Evolutionary conservation across 1,140 invertebrate species (phyloP).

Genomic region (Cheumatopsyche charites): DNA sequence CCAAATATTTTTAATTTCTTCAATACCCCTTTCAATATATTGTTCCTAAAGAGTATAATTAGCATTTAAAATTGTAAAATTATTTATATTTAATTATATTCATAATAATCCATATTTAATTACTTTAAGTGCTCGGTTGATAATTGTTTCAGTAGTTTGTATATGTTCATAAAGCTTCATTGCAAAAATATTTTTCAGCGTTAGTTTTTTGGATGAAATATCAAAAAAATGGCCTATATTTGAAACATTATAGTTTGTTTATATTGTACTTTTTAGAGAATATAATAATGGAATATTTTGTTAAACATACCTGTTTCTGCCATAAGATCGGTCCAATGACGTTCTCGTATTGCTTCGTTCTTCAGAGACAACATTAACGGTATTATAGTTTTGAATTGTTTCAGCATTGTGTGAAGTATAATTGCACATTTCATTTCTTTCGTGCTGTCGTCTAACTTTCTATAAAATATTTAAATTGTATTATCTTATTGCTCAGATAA

Average conservation of each 20-base stretch:
- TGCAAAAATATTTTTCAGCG: slow-evolving; percentile 87
- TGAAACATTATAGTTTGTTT: no score
- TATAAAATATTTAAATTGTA: slow-evolving; percentile 42
- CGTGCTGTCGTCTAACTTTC: slow-evolving; percentile 63
- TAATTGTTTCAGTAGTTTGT: slow-evolving; percentile 82
- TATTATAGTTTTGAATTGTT: slow-evolving; percentile 84
- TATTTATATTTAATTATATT: slow-evolving; percentile 1
- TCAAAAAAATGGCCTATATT: slow-evolving; percentile 74
- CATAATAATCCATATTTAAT: slow-evolving; percentile 23
- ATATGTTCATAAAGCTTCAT: slow-evolving; percentile 88
- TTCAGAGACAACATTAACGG: slow-evolving; percentile 90
- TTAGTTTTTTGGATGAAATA: slow-evolving; percentile 85
- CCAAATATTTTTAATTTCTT: slow-evolving; percentile 79
- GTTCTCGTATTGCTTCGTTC: slow-evolving; percentile 84
- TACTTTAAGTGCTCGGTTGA: slow-evolving; percentile 82
- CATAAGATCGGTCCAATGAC: slow-evolving; percentile 91
- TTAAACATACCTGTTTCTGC: slow-evolving; percentile 79
- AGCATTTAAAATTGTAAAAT: slow-evolving; percentile 4
- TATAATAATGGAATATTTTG: not conserved
- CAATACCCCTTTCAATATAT: slow-evolving; percentile 83
- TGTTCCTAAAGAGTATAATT: slow-evolving; percentile 65
- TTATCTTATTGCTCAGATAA: no score
- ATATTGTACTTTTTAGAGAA: no score
- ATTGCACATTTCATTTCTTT: slow-evolving; percentile 61
- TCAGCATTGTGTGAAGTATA: slow-evolving; percentile 66